Evolutionary conservation across 2,888 invertebrate genomes (phyloP).

Genomic region (Tineola bisselliella): DNA sequence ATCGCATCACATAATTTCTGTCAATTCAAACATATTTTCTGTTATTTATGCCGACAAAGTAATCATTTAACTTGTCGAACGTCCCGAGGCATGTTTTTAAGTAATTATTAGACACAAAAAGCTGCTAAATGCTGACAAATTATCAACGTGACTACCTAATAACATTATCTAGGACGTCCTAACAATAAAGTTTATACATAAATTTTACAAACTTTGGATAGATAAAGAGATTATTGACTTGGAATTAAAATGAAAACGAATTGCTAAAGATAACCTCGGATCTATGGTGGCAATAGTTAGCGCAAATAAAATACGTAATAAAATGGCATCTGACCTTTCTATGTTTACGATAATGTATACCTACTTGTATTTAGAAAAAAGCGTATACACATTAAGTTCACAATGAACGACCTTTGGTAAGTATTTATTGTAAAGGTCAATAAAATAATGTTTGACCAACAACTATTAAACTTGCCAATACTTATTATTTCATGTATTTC

Average conservation of each 20-base stretch:
- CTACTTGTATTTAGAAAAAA: background rate
- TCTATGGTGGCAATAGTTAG: background rate
- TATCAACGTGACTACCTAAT: background rate
- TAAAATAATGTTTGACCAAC: background rate
- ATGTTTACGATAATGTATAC: background rate
- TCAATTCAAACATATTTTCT: background rate
- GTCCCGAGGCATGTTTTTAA: background rate
- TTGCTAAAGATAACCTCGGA: background rate
- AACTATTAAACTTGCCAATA: too few relatives aligned
- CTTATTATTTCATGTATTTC: too few relatives aligned
- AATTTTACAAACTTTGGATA: too few relatives aligned
- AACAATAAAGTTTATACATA: too few relatives aligned
- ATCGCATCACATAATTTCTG: background rate
- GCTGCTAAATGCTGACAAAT: background rate
- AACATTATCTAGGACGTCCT: background rate
- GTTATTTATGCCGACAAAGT: background rate
- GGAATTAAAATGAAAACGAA: background rate
- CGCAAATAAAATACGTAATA: background rate
- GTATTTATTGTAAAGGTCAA: background rate
- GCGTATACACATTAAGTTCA: background rate
- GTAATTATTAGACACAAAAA: background rate
- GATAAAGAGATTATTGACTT: too few relatives aligned
- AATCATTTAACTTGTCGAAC: background rate
- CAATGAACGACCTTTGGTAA: background rate
- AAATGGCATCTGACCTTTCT: slow-evolving; percentile 1